Conservation (phyloP, 2,797 vertebrate genomes). For the Naso thynnoides region DNA sequence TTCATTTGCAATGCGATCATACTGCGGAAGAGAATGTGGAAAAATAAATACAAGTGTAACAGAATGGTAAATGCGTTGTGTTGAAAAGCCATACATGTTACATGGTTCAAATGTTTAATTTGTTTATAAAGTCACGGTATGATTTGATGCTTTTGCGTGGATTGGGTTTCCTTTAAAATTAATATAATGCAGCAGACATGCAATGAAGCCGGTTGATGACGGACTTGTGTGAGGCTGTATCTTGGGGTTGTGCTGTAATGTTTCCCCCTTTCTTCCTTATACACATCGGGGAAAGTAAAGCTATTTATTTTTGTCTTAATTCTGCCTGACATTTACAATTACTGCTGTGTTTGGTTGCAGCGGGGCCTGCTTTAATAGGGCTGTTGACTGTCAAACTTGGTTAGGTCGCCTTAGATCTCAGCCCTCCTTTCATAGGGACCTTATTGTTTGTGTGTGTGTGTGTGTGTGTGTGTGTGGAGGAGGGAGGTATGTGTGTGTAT, state of each 20-base stretch:
- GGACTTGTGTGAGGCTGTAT: slow-evolving; percentile 56
- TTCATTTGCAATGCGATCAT: slow-evolving; percentile 58
- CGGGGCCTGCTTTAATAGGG: slow-evolving; percentile 81
- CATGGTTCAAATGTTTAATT: slow-evolving; percentile 50
- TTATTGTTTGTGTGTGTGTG: slow-evolving; percentile 59
- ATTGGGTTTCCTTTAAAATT: slow-evolving; percentile 42
- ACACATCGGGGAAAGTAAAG: slow-evolving; percentile 70
- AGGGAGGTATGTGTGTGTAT: slow-evolving; percentile 24
- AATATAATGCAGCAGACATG: slow-evolving; percentile 31
- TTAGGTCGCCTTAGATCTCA: slow-evolving; percentile 82
- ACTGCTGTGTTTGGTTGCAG: slow-evolving; percentile 84
- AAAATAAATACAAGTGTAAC: slow-evolving; percentile 39
- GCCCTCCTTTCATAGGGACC: slow-evolving; percentile 74
- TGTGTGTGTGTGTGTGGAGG: slow-evolving; percentile 15
- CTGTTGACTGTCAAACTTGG: slow-evolving; percentile 88
- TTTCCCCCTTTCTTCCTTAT: slow-evolving; percentile 57
- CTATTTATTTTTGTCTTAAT: slow-evolving; percentile 86
- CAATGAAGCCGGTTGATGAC: slow-evolving; percentile 47
- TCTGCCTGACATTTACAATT: slow-evolving; percentile 88
- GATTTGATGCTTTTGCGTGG: slow-evolving; percentile 34
- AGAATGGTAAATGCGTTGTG: slow-evolving; percentile 34
- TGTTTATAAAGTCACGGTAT: slow-evolving; percentile 51
- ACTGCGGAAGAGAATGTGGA: slow-evolving; percentile 43
- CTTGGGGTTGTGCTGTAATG: slow-evolving; percentile 19
- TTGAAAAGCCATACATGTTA: slow-evolving; percentile 58